Evolutionary conservation across 2,888 invertebrate genomes (phyloP).

Genomic region (Scaptomyza parva): DNA sequence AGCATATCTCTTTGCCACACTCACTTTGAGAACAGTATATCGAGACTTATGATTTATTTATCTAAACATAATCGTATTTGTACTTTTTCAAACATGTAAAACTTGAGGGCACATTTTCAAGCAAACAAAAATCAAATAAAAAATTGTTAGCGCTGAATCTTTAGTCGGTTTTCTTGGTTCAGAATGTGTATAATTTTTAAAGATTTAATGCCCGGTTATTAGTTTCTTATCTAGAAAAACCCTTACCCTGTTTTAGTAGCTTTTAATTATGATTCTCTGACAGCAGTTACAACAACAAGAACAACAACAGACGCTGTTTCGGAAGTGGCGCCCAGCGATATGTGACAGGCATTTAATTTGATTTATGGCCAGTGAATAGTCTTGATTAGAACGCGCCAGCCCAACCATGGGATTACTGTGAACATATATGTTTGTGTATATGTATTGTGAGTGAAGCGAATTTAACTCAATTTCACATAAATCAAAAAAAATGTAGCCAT

Average conservation of each 20-base stretch:
- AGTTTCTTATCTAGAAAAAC: slow-evolving; percentile 9
- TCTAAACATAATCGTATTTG: neutral
- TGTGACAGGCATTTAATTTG: slow-evolving; percentile 78
- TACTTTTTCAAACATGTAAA: neutral
- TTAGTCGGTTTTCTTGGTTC: neutral
- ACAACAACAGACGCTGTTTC: slow-evolving; percentile 37
- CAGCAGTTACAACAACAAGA: slow-evolving; percentile 47
- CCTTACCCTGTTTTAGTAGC: slow-evolving; percentile 31
- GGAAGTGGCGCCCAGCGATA: slow-evolving; percentile 55
- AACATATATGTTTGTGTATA: slow-evolving; percentile 25
- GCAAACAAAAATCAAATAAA: neutral
- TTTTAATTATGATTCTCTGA: slow-evolving; percentile 72
- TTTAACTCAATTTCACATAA: slow-evolving; percentile 79
- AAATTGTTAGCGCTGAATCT: neutral
- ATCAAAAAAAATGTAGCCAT: slow-evolving; percentile 72
- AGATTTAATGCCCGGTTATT: slow-evolving; percentile 10
- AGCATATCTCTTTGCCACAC: neutral
- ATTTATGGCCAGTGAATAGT: slow-evolving; percentile 78
- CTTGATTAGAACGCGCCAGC: slow-evolving; percentile 69
- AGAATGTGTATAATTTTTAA: slow-evolving; percentile 1
- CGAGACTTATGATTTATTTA: neutral
- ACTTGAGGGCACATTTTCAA: neutral
- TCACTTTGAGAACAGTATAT: neutral
- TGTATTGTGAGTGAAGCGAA: slow-evolving; percentile 57
- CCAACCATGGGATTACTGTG: slow-evolving; percentile 34